Evolutionary conservation across 64 coral and sea anemone genomes (phyloP), one percentile per base, ranked within the genome.

Genomic region (Montipora sp.): DNA sequence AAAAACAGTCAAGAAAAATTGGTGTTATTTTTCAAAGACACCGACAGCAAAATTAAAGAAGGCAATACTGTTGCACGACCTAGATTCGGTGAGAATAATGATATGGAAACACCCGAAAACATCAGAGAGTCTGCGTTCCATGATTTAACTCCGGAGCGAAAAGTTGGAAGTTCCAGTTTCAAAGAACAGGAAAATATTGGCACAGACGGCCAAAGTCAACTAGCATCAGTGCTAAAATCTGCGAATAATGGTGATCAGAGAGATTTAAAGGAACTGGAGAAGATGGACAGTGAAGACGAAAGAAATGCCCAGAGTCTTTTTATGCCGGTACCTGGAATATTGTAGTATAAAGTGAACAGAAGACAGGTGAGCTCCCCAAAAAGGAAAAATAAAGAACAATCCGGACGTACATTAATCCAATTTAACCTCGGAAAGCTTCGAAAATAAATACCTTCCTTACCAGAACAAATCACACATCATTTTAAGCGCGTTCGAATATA

Each of bases 191-290:
- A 48, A 75, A 75, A 81, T 82, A 74, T 81, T 75, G 78, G 78
- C 20, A 73, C 78, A 57, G 89, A 81, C 14, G 89, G 22, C 46
- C 82, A 85, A 72, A 22, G 22, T 50, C 82, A 85, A 19, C 82
- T 85, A 9, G 82, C 63, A 49, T 85, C 82, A 10, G 59, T 85
- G 8, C 59, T 85, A 71, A 43, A n/a, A 50, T 48, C 19, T 72
- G 82, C 47, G 9, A 85, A 85, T 63, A 49, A 11, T 23, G 82
- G 61, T 66, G 82, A 85, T 20, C 82, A 85, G 60, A 70, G 60
- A 70, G 82, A 85, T 72, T 72, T 85, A 70, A 85, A 85, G 13
- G 46, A 85, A 10, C 47, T 85, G 65, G 82, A 85, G 65, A 85
- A 91, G 61, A 71, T 81, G 8, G 48, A 82, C 46, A 59, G 8